Conservation (phyloP, 2,797 vertebrate genomes). For the Arctocebus calabarensis region DNA sequence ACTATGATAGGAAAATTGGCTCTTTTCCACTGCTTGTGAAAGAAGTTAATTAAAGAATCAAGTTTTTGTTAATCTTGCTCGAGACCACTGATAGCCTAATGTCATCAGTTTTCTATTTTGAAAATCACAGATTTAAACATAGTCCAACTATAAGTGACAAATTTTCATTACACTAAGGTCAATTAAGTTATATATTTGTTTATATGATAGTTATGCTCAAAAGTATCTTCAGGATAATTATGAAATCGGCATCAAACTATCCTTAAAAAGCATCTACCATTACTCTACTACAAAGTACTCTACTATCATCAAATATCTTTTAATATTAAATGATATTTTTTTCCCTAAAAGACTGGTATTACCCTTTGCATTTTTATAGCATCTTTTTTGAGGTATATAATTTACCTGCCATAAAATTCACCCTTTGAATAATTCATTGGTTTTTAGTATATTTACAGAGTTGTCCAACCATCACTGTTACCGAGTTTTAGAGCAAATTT, state of each 20-base stretch:
- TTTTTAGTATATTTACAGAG: background rate
- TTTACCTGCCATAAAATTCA: background rate
- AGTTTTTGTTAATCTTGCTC: slow-evolving; percentile 3
- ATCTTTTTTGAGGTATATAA: background rate
- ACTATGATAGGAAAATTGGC: background rate
- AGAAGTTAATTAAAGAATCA: slow-evolving; percentile 2
- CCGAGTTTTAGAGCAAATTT: background rate
- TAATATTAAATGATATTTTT: background rate
- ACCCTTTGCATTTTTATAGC: background rate
- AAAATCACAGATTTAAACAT: background rate
- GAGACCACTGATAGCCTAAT: background rate
- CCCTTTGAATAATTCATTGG: background rate
- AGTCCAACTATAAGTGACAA: background rate
- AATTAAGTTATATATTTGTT: background rate
- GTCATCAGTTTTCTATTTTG: background rate
- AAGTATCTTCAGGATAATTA: background rate
- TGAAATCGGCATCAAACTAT: background rate
- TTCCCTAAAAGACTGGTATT: background rate
- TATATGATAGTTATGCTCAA: background rate
- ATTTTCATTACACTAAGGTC: background rate
- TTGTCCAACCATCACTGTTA: background rate
- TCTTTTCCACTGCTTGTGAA: background rate
- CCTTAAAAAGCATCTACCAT: background rate
- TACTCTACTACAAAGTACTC: background rate
- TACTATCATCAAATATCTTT: background rate